Percentiles rank a stretch among this genome's conserved stretches.
Conservation (phyloP, 2,888 invertebrate species). For the Cheilosia grossa region DNA sequence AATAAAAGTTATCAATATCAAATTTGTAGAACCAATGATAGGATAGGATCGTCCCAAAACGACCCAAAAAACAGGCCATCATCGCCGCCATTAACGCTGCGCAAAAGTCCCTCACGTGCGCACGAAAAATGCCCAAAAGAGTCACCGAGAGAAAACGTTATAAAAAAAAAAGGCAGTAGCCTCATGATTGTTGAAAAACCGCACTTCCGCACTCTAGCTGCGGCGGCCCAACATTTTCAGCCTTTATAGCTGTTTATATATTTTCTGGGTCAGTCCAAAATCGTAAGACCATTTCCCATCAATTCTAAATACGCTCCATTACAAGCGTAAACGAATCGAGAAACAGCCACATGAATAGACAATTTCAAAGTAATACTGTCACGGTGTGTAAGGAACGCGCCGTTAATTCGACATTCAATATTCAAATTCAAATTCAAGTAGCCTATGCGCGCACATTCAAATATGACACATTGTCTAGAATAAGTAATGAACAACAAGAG, state of each 20-base stretch:
- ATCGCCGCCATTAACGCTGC: too few species aligned
- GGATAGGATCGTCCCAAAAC: too few species aligned
- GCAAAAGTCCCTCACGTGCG: background rate
- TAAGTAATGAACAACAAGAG: constrained; percentile 1
- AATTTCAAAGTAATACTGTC: background rate
- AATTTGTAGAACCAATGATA: too few species aligned
- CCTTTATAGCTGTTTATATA: too few species aligned
- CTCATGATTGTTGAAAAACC: too few species aligned
- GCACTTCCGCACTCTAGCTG: too few species aligned
- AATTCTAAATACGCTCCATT: background rate
- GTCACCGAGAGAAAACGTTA: too few species aligned
- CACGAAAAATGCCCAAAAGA: background rate
- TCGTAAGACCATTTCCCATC: background rate
- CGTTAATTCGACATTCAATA: constrained; percentile 19
- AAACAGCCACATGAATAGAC: background rate
- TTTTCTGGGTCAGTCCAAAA: too few species aligned
- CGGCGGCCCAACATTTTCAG: too few species aligned
- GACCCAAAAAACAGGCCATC: background rate
- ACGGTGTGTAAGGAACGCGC: constrained; percentile 8
- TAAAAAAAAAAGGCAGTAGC: too few species aligned
- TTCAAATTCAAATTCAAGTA: constrained; percentile 28
- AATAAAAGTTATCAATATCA: too few species aligned
- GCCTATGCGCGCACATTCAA: constrained; percentile 3
- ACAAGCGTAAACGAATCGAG: background rate
- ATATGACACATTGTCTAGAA: constrained; percentile 17